Evolutionary conservation across 2,888 invertebrate species (phyloP).

Genomic region (Sarcophaga subvicina): DNA sequence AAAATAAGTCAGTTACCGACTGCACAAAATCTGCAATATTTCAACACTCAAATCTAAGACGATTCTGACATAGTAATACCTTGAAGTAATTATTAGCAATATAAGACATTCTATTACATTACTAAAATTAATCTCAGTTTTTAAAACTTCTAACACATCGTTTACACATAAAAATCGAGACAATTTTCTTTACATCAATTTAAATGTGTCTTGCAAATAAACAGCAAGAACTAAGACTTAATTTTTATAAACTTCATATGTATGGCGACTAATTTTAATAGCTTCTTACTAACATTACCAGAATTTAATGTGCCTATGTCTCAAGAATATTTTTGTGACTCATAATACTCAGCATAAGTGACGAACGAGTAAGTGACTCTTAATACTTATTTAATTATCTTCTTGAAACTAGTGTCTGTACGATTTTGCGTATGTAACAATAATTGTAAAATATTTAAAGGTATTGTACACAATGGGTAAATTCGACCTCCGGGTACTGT

Average conservation of each 20-base stretch:
- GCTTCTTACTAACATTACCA: too few species aligned
- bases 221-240: neutral
- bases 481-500: too few species aligned
- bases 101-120: neutral
- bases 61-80: neutral
- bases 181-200: neutral
- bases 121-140: too few species aligned
- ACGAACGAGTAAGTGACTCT: neutral
- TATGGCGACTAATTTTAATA: too few species aligned
- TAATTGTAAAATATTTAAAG: too few species aligned
- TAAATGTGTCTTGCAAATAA: slow-evolving; percentile 1
- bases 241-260: too few species aligned
- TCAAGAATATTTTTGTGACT: slow-evolving; percentile 9
- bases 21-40: too few species aligned
- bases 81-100: neutral
- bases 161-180: too few species aligned
- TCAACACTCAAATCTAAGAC: neutral
- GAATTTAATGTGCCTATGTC: slow-evolving; percentile 12
- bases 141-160: neutral
- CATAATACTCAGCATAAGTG: neutral
- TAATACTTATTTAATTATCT: slow-evolving; percentile 30
- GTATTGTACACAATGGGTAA: too few species aligned
- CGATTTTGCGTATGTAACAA: too few species aligned
- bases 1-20: too few species aligned
- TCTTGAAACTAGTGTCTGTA: too few species aligned